Conservation (phyloP, 2,113 vertebrate species). For the Salvator merianae region DNA sequence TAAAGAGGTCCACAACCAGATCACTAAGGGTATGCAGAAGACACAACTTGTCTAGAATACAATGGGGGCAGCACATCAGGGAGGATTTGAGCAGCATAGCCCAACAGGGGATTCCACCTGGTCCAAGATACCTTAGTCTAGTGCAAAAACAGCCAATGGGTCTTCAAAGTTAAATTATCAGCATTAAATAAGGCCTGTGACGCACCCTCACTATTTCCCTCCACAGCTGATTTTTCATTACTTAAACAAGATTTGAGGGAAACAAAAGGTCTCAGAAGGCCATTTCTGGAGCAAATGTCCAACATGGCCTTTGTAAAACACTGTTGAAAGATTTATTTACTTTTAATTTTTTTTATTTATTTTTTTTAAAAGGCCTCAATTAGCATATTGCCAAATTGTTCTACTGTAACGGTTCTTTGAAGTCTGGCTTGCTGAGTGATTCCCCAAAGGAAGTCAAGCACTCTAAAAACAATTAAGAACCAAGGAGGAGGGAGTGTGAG, state of each 20-base stretch:
- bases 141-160: too few species aligned
- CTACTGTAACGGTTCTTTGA: slow-evolving; percentile 67
- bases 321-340: slow-evolving; percentile 24
- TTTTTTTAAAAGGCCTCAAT: slow-evolving; percentile 61
- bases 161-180: neutral
- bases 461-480: slow-evolving; percentile 70
- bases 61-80: too few species aligned
- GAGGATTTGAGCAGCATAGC: too few species aligned
- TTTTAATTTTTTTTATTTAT: neutral
- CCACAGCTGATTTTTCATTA: neutral
- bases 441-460: slow-evolving; percentile 64
- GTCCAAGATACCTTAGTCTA: too few species aligned
- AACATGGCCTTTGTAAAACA: slow-evolving; percentile 60
- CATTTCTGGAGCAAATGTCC: slow-evolving; percentile 40
- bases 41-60: too few species aligned
- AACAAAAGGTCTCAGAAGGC: slow-evolving; percentile 48
- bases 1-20: too few species aligned
- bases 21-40: too few species aligned
- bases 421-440: slow-evolving; percentile 65
- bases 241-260: slow-evolving; percentile 17
- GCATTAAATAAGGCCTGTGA: neutral
- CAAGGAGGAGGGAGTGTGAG: slow-evolving; percentile 37
- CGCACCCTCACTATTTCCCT: neutral
- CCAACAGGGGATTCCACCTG: too few species aligned
- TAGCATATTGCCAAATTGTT: slow-evolving; percentile 71